A percentile compares a stretch with the other conserved stretches of the same genome.
Evolutionary conservation across 2,797 vertebrate species (phyloP).

Genomic region (Anguilla marmorata): DNA sequence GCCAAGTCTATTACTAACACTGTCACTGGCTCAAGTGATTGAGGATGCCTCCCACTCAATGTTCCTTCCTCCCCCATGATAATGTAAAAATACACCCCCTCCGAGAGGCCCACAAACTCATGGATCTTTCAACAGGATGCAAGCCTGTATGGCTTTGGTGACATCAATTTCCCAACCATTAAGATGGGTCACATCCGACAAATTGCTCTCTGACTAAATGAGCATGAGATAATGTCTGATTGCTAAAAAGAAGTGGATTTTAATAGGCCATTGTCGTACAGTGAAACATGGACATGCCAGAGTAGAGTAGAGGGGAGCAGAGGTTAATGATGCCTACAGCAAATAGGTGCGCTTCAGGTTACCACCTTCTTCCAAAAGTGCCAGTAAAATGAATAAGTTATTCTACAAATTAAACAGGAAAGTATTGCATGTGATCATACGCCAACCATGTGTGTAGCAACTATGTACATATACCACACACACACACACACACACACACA

Average conservation of each 20-base stretch:
- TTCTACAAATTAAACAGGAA: neutral
- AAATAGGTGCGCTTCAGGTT: neutral
- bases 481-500: constrained; percentile 34
- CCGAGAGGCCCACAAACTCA: neutral
- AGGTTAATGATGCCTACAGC: neutral
- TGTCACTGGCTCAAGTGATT: constrained; percentile 8
- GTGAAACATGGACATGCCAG: neutral
- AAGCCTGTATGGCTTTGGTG: neutral
- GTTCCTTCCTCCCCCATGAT: neutral
- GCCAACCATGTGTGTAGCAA: neutral
- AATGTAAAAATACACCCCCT: constrained; percentile 1
- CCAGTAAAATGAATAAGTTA: neutral
- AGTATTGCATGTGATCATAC: neutral
- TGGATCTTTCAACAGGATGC: neutral
- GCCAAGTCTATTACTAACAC: neutral
- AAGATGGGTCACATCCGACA: neutral
- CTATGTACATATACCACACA: neutral
- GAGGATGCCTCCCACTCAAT: constrained; percentile 13
- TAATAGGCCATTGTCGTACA: neutral
- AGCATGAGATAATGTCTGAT: neutral
- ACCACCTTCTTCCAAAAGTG: neutral
- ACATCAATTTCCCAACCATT: neutral
- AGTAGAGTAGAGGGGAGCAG: neutral
- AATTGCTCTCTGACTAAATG: neutral
- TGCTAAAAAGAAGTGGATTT: neutral